Evolutionary conservation across 2,888 invertebrate genomes (phyloP), one percentile per base, ranked within the genome.

Genomic region (Ptychoptera contaminata): DNA sequence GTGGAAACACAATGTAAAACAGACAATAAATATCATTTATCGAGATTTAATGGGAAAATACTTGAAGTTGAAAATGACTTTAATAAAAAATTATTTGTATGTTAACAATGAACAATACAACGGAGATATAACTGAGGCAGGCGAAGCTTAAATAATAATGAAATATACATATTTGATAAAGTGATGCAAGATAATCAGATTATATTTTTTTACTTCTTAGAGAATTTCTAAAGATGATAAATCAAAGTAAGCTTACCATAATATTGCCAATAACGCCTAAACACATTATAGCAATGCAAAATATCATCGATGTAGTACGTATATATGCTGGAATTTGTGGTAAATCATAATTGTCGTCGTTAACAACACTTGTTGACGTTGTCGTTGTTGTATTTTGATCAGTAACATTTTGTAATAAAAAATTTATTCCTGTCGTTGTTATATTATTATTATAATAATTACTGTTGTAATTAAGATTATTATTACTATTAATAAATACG

Each of bases 181-280:
- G 7, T 23, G 23, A 23, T 5, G 7, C 3, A 23, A 23, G 7
- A 23, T 5, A 23, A 23, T 5, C 3, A 23, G 23, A 23, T 23
- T 23, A n/a, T 23, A 23, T 23, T 23, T 7, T 23, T 23, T 23
- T 4, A 12, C 34, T 4, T 14, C 9, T 14, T 14, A 35, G 14
- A 2, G n/a, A 34, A 34, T 11, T 2, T 34, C n/a, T 34, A 34
- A 11, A 11, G 34, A 34, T 10, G 34, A 12, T 4, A 36, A 10
- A 8, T 2, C 14, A 3, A 15, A 10, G 14, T 15, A 36, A 23
- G 54, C 59, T 61, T 47, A 65, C 93, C 79, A 93, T 85, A 49
- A 90, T 74, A 60, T 94, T 94, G 16, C 93, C 93, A 51, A 90
- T 77, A 49, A 91, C 84, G 34, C 93, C 93, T 53, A 92, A 70